These are phyloP conservation scores for Morus bassanus DNA, from an alignment of 2,797 vertebrate genomes.

Conservation along the genomic window DNA sequence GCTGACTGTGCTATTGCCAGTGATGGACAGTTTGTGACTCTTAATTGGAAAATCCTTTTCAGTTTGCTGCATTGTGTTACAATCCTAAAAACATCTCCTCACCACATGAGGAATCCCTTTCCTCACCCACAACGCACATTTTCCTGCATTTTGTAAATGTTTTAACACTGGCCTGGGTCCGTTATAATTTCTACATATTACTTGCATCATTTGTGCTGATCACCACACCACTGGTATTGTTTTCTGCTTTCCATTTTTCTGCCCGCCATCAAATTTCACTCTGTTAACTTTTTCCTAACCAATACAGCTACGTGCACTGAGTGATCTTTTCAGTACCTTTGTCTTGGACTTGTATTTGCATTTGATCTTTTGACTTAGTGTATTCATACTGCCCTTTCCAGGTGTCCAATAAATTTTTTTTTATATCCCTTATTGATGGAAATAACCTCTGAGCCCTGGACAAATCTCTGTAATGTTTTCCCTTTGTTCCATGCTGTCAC, in stretches of 20 bases:
- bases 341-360: neutral
- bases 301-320: neutral
- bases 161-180: neutral
- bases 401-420: neutral
- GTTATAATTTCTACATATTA: neutral
- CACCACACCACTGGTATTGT: neutral
- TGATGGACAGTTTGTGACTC: accelerated
- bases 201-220: neutral
- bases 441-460: neutral
- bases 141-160: neutral
- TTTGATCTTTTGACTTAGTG: neutral
- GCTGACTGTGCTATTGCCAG: neutral
- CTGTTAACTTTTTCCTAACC: neutral
- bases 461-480: neutral
- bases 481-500: neutral
- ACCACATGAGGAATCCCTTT: neutral
- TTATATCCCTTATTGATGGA: neutral
- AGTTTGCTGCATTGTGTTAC: neutral
- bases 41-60: neutral
- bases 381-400: neutral
- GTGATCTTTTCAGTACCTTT: neutral
- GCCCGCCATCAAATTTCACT: neutral
- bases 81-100: neutral
- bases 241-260: neutral
- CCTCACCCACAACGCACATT: neutral